These are phyloP conservation scores for Eudorcas thomsonii DNA, from an alignment of 2,113 vertebrate species.

Conservation along the genomic window DNA sequence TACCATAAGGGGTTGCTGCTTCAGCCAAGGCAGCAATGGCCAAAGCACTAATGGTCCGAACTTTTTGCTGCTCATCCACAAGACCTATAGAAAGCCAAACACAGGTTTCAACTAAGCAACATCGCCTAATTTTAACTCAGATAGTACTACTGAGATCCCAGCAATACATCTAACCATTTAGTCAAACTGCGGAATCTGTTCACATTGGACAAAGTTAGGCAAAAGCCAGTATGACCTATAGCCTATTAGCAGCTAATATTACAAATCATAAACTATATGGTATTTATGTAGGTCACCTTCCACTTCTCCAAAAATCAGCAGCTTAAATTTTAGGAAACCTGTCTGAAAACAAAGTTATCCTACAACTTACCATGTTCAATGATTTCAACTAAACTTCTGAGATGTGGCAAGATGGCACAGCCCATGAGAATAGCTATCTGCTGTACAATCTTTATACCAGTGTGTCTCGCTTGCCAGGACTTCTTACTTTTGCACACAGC, in stretches of 20 bases:
- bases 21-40: constrained; percentile 98
- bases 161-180: background rate
- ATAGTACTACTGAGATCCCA: background rate
- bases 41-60: constrained; percentile 97
- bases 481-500: constrained; percentile 99
- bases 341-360: background rate
- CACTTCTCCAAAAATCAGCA: background rate
- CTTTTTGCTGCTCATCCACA: constrained; percentile 99
- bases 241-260: background rate
- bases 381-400: constrained; percentile 98
- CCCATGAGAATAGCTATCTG: constrained; percentile 99
- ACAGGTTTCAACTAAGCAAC: background rate
- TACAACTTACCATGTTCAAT: constrained; percentile 95
- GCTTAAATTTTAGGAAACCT: background rate
- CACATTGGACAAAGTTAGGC: background rate
- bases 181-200: background rate
- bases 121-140: background rate
- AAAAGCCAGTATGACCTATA: background rate
- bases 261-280: background rate
- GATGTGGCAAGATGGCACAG: constrained; percentile 97
- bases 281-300: background rate
- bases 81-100: constrained; percentile 84
- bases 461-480: constrained; percentile 98
- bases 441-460: constrained; percentile 99
- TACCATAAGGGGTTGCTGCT: constrained; percentile 97